Conservation (phyloP, 2,113 vertebrate genomes). For the Lepisosteus osseus region DNA sequence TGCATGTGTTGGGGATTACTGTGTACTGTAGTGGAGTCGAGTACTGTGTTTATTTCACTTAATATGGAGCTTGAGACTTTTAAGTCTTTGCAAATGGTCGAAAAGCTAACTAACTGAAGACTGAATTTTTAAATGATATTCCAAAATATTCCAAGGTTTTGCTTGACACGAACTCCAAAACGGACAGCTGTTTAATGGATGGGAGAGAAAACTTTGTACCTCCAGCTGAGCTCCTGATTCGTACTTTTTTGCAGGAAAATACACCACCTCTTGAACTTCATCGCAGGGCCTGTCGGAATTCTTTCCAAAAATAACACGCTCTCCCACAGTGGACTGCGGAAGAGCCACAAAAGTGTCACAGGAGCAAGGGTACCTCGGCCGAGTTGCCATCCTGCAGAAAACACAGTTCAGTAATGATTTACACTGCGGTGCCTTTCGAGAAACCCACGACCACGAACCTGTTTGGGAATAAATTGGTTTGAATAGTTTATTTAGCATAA, state of each 20-base stretch:
- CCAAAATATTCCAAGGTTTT: too few species aligned
- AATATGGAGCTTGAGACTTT: too few species aligned
- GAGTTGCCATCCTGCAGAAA: constrained; percentile 22
- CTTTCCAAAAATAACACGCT: constrained; percentile 85
- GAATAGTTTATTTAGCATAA: too few species aligned
- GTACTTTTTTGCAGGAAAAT: constrained; percentile 68
- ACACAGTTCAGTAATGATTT: neutral
- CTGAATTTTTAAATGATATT: too few species aligned
- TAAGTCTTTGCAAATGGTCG: too few species aligned
- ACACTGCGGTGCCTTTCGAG: neutral
- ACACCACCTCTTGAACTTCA: constrained; percentile 89
- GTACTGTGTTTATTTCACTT: too few species aligned
- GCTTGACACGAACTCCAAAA: neutral
- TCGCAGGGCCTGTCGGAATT: constrained; percentile 89
- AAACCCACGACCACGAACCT: too few species aligned
- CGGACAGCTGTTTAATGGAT: neutral
- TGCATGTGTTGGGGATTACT: too few species aligned
- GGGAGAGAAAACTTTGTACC: constrained; percentile 50
- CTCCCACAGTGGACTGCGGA: constrained; percentile 74
- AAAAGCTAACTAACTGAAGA: too few species aligned
- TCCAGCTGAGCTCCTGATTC: constrained; percentile 63
- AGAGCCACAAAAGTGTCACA: constrained; percentile 95
- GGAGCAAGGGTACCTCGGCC: constrained; percentile 66
- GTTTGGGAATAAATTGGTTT: too few species aligned
- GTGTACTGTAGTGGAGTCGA: too few species aligned